Evolutionary conservation across 2,797 vertebrate genomes (phyloP).

Genomic region (Lagocephalus sceleratus): DNA sequence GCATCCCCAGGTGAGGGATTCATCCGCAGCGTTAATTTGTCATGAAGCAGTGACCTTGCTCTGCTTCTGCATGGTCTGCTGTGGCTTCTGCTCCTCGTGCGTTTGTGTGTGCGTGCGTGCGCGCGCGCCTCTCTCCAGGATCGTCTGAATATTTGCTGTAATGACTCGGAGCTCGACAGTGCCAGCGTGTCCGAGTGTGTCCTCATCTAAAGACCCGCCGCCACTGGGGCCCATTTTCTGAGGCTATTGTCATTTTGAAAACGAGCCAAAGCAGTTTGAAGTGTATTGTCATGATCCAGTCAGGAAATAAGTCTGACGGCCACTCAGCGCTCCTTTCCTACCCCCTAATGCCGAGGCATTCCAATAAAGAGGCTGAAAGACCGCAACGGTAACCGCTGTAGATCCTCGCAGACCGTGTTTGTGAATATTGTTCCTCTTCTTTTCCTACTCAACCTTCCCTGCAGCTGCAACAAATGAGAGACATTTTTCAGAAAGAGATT

Average conservation of each 20-base stretch:
- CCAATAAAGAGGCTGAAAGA: constrained; percentile 19
- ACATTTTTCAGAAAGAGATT: constrained; percentile 6
- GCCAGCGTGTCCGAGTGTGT: constrained; percentile 45
- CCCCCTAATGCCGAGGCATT: constrained; percentile 9
- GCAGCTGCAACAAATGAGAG: constrained; percentile 10
- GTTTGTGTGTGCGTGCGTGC: constrained; percentile 2
- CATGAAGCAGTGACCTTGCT: constrained; percentile 67
- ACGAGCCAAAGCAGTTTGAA: constrained; percentile 50
- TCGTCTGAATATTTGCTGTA: constrained; percentile 56
- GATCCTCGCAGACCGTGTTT: constrained; percentile 12
- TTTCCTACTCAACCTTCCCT: constrained; percentile 25
- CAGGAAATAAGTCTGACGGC: constrained; percentile 28
- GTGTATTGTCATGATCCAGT: constrained; percentile 37
- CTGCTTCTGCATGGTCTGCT: constrained; percentile 34
- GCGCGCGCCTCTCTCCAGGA: constrained; percentile 24
- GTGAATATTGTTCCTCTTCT: constrained; percentile 32
- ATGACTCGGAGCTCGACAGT: constrained; percentile 59
- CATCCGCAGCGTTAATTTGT: constrained; percentile 60
- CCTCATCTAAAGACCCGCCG: constrained; percentile 50
- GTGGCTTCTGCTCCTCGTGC: constrained; percentile 5
- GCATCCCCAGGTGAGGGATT: constrained; percentile 80
- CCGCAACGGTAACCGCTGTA: constrained; percentile 9
- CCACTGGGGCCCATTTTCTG: constrained; percentile 49
- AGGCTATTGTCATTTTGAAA: constrained; percentile 58
- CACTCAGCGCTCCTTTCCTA: constrained; percentile 30